phyloP scores from a whole-genome alignment of 1,140 invertebrate species.

The Sarcophaga bullata region DNA sequence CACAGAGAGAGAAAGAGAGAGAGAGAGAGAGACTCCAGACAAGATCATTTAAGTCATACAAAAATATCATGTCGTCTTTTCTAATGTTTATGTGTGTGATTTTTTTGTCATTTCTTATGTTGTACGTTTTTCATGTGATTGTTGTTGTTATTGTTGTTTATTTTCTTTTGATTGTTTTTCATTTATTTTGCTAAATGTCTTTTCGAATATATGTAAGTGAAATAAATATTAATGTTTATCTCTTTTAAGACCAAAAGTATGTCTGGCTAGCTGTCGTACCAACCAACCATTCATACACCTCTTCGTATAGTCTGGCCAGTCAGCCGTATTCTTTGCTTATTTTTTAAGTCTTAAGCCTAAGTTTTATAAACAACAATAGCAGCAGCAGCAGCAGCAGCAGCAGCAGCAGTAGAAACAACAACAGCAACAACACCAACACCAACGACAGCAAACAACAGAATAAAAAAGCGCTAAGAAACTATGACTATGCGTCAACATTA shows the following conservation, averaged over 20 bases:
- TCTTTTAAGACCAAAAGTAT: slow-evolving; percentile 20
- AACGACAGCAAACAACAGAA: background rate
- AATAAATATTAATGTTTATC: slow-evolving; percentile 37
- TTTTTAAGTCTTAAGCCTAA: background rate
- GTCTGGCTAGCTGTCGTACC: background rate
- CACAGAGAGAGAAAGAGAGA: no score
- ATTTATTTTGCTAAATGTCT: slow-evolving; percentile 15
- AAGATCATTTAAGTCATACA: no score
- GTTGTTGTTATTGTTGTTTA: no score
- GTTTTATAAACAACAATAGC: background rate
- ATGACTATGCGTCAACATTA: slow-evolving; percentile 39
- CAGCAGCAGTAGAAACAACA: background rate
- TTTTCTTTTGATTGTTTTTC: background rate
- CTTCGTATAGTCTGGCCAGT: background rate
- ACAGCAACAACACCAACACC: background rate
- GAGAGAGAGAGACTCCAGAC: no score
- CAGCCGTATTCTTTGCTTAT: background rate
- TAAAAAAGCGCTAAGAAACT: slow-evolving; percentile 6
- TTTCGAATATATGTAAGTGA: background rate
- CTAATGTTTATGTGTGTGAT: background rate
- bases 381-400: background rate
- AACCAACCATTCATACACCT: background rate
- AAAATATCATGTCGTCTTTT: background rate
- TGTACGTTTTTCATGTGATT: no score
- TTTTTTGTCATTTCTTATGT: no score